A percentile compares a stretch with the other conserved stretches of the same genome.
These are phyloP conservation scores for Limnodromus scolopaceus DNA, from an alignment of 2,797 vertebrate genomes.

Conservation along the genomic window DNA sequence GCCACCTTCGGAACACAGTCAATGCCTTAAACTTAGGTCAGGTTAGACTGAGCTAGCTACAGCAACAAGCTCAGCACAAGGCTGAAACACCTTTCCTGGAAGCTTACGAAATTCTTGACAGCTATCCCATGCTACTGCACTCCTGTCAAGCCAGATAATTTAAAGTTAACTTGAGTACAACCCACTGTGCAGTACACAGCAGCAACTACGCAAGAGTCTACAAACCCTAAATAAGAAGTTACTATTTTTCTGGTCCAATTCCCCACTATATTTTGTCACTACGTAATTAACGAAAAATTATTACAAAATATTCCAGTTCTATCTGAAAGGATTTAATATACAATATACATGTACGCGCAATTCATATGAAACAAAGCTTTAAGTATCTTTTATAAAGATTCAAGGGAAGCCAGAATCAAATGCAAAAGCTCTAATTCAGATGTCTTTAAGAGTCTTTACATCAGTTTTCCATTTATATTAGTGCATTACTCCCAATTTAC, in stretches of 20 bases:
- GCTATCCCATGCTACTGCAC: rapidly evolving
- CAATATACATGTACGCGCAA: neutral
- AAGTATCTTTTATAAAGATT: neutral
- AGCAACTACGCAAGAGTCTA: neutral
- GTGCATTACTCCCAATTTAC: neutral
- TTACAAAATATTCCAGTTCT: neutral
- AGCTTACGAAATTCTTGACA: neutral
- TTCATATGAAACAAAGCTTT: neutral
- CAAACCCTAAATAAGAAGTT: neutral
- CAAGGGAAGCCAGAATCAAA: neutral
- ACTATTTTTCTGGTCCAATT: neutral
- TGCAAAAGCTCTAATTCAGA: neutral
- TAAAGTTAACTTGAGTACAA: neutral
- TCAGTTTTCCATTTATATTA: neutral
- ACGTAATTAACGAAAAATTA: neutral
- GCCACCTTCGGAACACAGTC: neutral
- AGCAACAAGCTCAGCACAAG: neutral
- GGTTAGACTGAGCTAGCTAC: neutral
- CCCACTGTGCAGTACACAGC: neutral
- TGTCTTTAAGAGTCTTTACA: neutral
- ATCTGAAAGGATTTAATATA: neutral
- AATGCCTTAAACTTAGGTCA: neutral
- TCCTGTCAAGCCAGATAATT: neutral
- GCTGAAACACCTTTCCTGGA: neutral
- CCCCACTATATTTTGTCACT: neutral